Conservation (phyloP, 2,888 invertebrate species). For the Nebria brevicollis region DNA sequence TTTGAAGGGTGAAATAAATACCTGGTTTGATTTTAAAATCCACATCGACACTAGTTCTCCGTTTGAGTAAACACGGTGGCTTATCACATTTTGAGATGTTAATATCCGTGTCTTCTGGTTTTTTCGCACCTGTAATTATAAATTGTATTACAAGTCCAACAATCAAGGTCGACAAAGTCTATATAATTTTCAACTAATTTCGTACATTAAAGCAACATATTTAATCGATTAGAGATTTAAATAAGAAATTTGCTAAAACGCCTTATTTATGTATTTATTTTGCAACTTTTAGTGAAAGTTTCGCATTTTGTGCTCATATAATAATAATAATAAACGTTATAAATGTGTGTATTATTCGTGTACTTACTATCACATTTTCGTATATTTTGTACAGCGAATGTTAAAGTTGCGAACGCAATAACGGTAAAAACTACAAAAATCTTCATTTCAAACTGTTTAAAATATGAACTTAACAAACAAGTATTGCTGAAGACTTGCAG, state of each 20-base stretch:
- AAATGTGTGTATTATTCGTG: neutral
- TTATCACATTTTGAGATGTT: constrained; percentile 68
- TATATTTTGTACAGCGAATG: neutral
- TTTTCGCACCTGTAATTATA: constrained; percentile 61
- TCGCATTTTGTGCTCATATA: neutral
- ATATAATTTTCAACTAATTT: neutral
- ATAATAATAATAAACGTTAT: neutral
- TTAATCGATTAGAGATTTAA: no score
- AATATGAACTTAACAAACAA: neutral
- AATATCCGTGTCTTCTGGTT: constrained; percentile 62
- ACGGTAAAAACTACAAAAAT: neutral
- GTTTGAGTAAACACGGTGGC: constrained; percentile 70
- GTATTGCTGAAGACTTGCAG: neutral
- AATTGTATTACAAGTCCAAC: neutral
- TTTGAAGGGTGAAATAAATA: no score
- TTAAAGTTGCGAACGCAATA: neutral
- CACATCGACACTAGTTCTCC: constrained; percentile 66
- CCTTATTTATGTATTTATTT: no score
- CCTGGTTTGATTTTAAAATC: constrained; percentile 68
- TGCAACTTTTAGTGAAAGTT: no score
- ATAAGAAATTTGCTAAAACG: no score
- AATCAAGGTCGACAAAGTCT: neutral
- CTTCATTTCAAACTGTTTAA: neutral
- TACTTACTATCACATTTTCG: neutral
- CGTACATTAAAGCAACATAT: neutral